Evolutionary conservation across 2,888 invertebrate genomes (phyloP).

Genomic region (Brachyptera risi): DNA sequence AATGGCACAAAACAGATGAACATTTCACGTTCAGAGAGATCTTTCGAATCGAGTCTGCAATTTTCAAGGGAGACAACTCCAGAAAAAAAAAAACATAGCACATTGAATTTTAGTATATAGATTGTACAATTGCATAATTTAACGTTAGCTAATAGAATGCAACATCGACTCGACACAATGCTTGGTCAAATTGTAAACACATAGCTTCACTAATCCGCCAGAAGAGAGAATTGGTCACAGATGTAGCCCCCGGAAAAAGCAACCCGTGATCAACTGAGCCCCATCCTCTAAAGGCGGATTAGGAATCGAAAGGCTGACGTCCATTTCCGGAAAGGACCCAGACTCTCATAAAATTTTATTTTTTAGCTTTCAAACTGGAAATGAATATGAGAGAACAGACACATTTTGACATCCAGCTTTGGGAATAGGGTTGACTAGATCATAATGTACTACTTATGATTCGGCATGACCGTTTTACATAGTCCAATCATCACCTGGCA

Average conservation of each 20-base stretch:
- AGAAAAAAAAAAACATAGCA: slow-evolving; percentile 33
- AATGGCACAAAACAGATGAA: slow-evolving; percentile 30
- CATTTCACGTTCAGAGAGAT: slow-evolving; percentile 19
- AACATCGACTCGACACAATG: slow-evolving; percentile 32
- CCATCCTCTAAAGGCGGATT: slow-evolving; percentile 51
- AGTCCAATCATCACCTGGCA: slow-evolving; percentile 31
- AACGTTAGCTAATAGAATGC: slow-evolving; percentile 36
- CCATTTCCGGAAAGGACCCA: slow-evolving; percentile 37
- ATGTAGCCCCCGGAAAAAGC: slow-evolving; percentile 46
- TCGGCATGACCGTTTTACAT: slow-evolving; percentile 11
- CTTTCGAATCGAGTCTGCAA: slow-evolving; percentile 29
- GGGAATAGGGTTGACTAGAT: slow-evolving; percentile 41
- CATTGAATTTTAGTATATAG: slow-evolving; percentile 39
- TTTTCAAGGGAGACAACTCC: slow-evolving; percentile 25
- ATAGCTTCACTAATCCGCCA: slow-evolving; percentile 40
- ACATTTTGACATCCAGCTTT: slow-evolving; percentile 41
- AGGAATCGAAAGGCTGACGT: slow-evolving; percentile 34
- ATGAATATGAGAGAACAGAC: slow-evolving; percentile 33
- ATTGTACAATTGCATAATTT: slow-evolving; percentile 38
- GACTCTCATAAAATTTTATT: slow-evolving; percentile 40
- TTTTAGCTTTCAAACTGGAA: slow-evolving; percentile 32
- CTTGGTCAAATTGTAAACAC: slow-evolving; percentile 36
- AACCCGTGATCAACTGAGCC: slow-evolving; percentile 54
- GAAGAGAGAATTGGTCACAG: slow-evolving; percentile 37
- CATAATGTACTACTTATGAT: slow-evolving; percentile 43